Percentiles rank a stretch among this genome's conserved stretches.
Conservation (phyloP, 2,797 vertebrate genomes). For the Sebastes alutus region DNA sequence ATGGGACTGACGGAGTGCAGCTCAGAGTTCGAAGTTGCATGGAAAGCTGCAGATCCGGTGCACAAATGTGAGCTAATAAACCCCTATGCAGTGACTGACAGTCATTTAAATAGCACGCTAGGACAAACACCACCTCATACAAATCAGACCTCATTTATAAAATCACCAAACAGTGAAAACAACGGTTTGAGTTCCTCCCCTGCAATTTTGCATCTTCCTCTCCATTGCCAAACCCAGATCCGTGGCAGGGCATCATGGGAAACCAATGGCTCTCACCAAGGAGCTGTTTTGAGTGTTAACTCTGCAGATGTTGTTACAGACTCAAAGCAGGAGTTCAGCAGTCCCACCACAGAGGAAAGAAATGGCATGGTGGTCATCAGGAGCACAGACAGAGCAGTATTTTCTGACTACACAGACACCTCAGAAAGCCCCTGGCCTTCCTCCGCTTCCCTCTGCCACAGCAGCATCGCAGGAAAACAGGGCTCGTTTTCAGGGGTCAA, state of each 20-base stretch:
- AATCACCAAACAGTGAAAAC: slow-evolving; percentile 50
- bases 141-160: slow-evolving; percentile 66
- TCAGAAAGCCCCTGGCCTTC: slow-evolving; percentile 57
- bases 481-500: slow-evolving; percentile 30
- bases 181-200: slow-evolving; percentile 72
- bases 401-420: slow-evolving; percentile 61
- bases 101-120: slow-evolving; percentile 45
- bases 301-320: slow-evolving; percentile 34
- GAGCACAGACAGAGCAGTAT: slow-evolving; percentile 74
- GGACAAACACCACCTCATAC: slow-evolving; percentile 65
- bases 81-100: slow-evolving; percentile 68
- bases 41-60: slow-evolving; percentile 74
- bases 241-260: slow-evolving; percentile 67
- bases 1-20: slow-evolving; percentile 77
- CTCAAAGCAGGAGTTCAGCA: slow-evolving; percentile 42
- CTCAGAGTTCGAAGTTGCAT: slow-evolving; percentile 76
- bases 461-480: slow-evolving; percentile 25
- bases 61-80: slow-evolving; percentile 57
- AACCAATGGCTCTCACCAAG: slow-evolving; percentile 49
- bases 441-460: slow-evolving; percentile 36
- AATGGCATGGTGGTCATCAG: slow-evolving; percentile 65
- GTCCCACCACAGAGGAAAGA: slow-evolving; percentile 64
- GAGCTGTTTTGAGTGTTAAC: slow-evolving; percentile 36
- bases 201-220: slow-evolving; percentile 78
- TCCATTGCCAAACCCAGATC: slow-evolving; percentile 80